Base-by-base conservation (phyloP, 2,797 vertebrate species). In the Cryptoprocta ferox region DNA sequence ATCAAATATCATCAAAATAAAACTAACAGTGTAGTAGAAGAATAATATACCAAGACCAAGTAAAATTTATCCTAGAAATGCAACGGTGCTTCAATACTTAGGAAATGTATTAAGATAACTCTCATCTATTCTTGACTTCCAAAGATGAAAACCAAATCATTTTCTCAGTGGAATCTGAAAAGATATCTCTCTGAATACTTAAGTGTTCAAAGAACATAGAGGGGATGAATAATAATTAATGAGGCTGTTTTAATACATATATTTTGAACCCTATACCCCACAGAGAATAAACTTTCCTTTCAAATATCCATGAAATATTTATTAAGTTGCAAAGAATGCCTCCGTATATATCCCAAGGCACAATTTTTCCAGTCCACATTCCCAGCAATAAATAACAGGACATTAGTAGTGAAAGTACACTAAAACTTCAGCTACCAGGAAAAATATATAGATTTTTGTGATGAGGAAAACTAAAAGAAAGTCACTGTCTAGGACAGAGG, bases 241-340 rank as follows among this genome's bases (percentile, higher is more conserved):
- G 71, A 90, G 53, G 28, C 53, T 92, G 76, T 94, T 59, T 92
- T 95, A 94, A 92, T 91, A 94, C 96, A 92, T 92, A 73, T 42
- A 70, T 90, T 92, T 92, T 92, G 75, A 97, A 91, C 63, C 42
- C 26, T 90, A 50, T 92, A 78, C n/a, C 35, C 81, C 37, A 71
- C 30, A 88, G 92, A 96, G 89, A 98, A 95, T 96, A 97, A 94
- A 73, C 81, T 97, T 95, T 65, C 84, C 80, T 96, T 96, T 97
- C 91, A 97, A 96, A 97, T 95, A 26, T 1, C 73, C 66, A 96
- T 97, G 81, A 95, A 97, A 97, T 96, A 97, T 96, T 86, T 97
- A 97, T 96, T 90, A 97, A 35, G 30, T 95, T 71, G 65, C 88
- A 88, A 96, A 95, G 70, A 91, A 95, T 91, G 48, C 26, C 19